Evolutionary conservation across 2,797 vertebrate genomes (phyloP).

Genomic region (Oreochromis grahami): DNA sequence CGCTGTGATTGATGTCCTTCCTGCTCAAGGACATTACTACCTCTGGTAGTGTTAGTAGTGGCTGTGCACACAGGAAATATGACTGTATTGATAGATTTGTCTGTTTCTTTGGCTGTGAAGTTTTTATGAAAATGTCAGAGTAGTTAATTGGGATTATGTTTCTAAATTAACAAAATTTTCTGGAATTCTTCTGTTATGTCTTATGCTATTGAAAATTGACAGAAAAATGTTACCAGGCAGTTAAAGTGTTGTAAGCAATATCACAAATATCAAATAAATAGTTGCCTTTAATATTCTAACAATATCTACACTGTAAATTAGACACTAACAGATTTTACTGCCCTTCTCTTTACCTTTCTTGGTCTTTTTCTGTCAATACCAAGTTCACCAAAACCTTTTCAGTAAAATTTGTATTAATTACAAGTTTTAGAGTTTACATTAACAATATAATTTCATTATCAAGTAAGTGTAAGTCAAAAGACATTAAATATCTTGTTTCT

Average conservation of each 20-base stretch:
- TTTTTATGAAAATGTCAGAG: background rate
- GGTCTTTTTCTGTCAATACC: background rate
- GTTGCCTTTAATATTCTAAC: background rate
- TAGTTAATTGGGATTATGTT: background rate
- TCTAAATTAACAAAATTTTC: background rate
- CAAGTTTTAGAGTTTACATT: background rate
- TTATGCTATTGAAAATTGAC: background rate
- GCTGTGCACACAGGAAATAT: background rate
- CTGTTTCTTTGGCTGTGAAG: background rate
- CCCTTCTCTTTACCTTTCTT: background rate
- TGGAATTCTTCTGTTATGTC: background rate
- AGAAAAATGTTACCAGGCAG: background rate
- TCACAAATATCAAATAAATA: background rate
- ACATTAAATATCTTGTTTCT: background rate
- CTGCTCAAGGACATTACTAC: background rate
- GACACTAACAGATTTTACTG: background rate
- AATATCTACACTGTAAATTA: background rate
- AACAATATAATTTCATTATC: background rate
- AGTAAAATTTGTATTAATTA: background rate
- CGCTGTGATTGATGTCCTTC: background rate
- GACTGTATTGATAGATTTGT: background rate
- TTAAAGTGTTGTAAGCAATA: background rate
- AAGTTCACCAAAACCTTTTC: background rate
- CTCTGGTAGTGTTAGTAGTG: background rate
- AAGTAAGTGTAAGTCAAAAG: background rate